Evolutionary conservation across 2,797 vertebrate genomes (phyloP), one percentile per base, ranked within the genome.

Genomic region (Acanthornis magna): DNA sequence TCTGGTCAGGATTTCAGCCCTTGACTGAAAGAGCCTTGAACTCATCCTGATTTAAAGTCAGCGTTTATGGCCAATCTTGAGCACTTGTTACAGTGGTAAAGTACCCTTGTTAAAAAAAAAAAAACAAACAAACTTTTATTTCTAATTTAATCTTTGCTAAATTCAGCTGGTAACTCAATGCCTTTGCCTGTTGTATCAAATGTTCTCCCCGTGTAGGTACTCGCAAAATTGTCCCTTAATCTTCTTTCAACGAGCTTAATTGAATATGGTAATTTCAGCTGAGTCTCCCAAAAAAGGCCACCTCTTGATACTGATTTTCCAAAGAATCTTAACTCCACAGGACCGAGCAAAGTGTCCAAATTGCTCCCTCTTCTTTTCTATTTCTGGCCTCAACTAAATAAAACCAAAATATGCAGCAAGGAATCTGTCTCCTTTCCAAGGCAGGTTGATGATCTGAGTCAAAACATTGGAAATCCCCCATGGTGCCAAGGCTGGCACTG

Each of bases 151-250:
- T 63, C 45, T 58, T 70, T 58, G 53, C 27, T 74, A 25, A 89
- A 89, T 91, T 94, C 67, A 77, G 5, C 54, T 73, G 83, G 29
- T 23, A 75, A 61, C 57, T 88, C 80, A 81, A 67, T 62, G 19
- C 9, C 32, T 95, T 62, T 88, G 55, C 43, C 63, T 76, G 51
- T 54, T 73, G 45, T 80, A 89, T 79, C 88, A 87, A 89, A 89
- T 63, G 8, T 93, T 93, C 60, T 90, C 57, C 57, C 67, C 57
- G 14, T 48, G 71, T 50, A 94, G 77, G 85, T 88, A 32, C 71
- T 93, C 88, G 57, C 17, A 67, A 86, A 95, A 94, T 89, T 94
- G 50, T 91, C 68, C 79, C 88, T 87, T 82, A 67, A 91, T 89
- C 57, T 89, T 79, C 71, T 80, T 88, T 77, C 77, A 91, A 16